These are phyloP conservation scores for Chrysomallon squamiferum DNA, from an alignment of 1,140 invertebrate genomes.

Conservation along the genomic window DNA sequence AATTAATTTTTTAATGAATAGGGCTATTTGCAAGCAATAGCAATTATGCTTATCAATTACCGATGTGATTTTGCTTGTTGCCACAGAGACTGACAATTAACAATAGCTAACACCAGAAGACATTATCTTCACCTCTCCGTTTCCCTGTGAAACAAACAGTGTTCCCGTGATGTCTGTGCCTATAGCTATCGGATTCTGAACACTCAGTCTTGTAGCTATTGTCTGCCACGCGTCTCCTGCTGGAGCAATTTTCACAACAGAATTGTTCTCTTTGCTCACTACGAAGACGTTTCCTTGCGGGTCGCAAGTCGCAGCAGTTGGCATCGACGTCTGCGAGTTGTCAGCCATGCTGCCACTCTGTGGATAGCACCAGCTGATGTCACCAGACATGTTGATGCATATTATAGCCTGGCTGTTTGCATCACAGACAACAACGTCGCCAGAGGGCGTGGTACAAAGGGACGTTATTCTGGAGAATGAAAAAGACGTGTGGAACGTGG, in stretches of 20 bases:
- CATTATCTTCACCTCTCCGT: background rate
- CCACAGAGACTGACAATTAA: too few species aligned
- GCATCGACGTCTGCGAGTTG: background rate
- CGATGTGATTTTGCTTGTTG: too few species aligned
- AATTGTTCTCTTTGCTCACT: background rate
- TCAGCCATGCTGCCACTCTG: background rate
- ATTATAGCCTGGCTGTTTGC: background rate
- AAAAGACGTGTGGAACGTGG: background rate
- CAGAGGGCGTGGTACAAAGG: background rate
- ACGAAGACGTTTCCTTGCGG: background rate
- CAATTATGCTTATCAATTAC: too few species aligned
- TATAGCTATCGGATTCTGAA: background rate
- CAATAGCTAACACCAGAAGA: too few species aligned
- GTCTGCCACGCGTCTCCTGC: background rate
- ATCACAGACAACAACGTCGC: background rate
- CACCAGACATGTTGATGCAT: background rate
- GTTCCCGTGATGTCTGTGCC: background rate
- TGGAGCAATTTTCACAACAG: background rate
- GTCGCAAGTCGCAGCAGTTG: background rate
- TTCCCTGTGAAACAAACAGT: background rate
- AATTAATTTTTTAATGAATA: too few species aligned
- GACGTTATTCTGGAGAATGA: background rate
- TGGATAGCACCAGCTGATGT: background rate
- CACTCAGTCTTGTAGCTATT: background rate
- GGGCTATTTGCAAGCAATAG: too few species aligned